phyloP scores from a whole-genome alignment of 2,888 invertebrate species.

The Ellobium chinense region DNA sequence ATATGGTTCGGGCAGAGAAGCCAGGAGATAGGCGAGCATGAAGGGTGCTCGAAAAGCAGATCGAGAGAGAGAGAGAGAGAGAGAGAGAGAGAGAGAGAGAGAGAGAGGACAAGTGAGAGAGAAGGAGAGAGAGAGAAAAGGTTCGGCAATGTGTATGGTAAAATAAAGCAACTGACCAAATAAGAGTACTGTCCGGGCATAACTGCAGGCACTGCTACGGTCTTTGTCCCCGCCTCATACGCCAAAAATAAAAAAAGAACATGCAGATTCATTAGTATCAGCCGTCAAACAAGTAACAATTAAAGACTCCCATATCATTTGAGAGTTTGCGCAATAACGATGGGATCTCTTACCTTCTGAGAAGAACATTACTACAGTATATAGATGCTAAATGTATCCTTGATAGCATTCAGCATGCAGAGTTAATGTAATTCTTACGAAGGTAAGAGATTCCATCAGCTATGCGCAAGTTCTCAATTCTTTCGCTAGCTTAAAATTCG shows the following conservation, averaged over 20 bases:
- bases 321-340: too few species aligned
- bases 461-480: too few species aligned
- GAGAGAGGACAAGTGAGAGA: background rate
- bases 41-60: background rate
- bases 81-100: background rate
- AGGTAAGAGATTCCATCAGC: too few species aligned
- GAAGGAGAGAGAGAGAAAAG: background rate
- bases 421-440: too few species aligned
- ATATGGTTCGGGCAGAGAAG: too few species aligned
- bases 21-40: background rate
- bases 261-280: conserved; percentile 69
- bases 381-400: too few species aligned
- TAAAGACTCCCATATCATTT: too few species aligned
- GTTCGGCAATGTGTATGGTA: background rate
- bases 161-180: conserved; percentile 70
- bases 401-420: too few species aligned
- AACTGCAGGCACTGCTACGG: conserved; percentile 77
- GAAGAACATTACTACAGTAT: too few species aligned
- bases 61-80: background rate
- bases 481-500: too few species aligned
- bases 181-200: conserved; percentile 77
- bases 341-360: too few species aligned
- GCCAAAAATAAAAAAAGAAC: conserved; percentile 55
- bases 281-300: conserved; percentile 15
- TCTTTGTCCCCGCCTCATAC: conserved; percentile 59